Evolutionary conservation across 2,797 vertebrate species (phyloP), one percentile per base, ranked within the genome.

Genomic region (Gouania willdenowi): DNA sequence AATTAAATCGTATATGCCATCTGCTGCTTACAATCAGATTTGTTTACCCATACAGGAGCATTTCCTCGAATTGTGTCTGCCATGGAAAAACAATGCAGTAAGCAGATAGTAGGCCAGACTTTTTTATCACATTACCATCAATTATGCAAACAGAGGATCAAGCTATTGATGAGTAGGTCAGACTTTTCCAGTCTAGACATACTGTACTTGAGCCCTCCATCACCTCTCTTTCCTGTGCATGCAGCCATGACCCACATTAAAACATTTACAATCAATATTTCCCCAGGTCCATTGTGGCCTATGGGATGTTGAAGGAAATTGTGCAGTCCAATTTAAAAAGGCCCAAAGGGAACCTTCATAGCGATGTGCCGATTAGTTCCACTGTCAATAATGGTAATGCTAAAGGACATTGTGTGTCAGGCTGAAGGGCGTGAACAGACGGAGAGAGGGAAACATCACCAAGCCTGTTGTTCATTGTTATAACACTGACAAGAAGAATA

Each of bases 291-390:
- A 5, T 15, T 65, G 51, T 40, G 10, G 41, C 58, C 53, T 38
- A 71, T 75, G 73, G 61, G 69, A 74, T 40, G 46, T 32, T 54
- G 54, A 27, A 70, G 80, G 70, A 81, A 85, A 79, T 56, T 47
- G 59, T 39, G 60, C 48, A 43, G 75, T 69, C 75, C 71, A 75
- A 79, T 83, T 83, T 71, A 71, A 79, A 75, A 79, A 39, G 46
- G 71, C 76, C 65, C 15, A 1, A 8, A 55, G 72, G 71, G 9
- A 25, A 55, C 51, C 57, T 63, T 63, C 64, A 64, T 71, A 65
- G 53, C 67, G 77, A 72, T 76, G 81, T 73, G 79, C 61, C 84
- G 80, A 80, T 90, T 86, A 87, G 74, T 64, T 76, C 63, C 64
- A 75, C 71, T 69, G 73, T 79, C 81, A 84, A 77, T 83, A 83